Conservation (phyloP, 1,140 invertebrate species). For the Brachionus plicatilis region DNA sequence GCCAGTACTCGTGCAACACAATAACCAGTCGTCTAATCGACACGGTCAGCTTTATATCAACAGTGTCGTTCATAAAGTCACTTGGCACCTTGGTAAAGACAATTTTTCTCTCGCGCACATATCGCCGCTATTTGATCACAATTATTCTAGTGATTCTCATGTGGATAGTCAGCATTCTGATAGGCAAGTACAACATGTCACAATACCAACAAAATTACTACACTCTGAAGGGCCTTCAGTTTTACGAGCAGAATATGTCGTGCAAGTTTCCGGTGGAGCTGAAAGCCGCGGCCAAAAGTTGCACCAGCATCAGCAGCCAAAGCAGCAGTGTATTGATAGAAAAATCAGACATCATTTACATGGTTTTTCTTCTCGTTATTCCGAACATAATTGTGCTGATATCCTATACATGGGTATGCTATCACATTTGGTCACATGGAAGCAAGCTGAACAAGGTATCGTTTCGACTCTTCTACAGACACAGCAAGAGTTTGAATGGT, state of each 20-base stretch:
- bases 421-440: conserved; percentile 37
- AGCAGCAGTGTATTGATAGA: neutral
- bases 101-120: neutral
- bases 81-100: conserved; percentile 1
- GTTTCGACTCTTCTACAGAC: conserved; percentile 4
- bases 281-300: neutral
- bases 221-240: neutral
- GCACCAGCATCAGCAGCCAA: neutral
- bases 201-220: neutral
- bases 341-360: conserved; percentile 26
- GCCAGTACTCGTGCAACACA: neutral
- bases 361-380: conserved; percentile 3
- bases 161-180: neutral
- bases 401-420: conserved; percentile 9
- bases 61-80: neutral
- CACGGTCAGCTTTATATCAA: conserved; percentile 6
- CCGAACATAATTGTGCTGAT: conserved; percentile 20
- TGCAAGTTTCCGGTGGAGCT: conserved; percentile 3
- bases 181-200: conserved; percentile 21
- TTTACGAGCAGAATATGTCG: conserved; percentile 17
- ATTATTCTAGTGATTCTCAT: neutral
- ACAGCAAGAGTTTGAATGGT: neutral
- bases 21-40: conserved; percentile 2
- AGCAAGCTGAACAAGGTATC: neutral
- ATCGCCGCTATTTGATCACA: conserved; percentile 31